Conservation (phyloP, 1,140 invertebrate species). For the Capitella teleta region DNA sequence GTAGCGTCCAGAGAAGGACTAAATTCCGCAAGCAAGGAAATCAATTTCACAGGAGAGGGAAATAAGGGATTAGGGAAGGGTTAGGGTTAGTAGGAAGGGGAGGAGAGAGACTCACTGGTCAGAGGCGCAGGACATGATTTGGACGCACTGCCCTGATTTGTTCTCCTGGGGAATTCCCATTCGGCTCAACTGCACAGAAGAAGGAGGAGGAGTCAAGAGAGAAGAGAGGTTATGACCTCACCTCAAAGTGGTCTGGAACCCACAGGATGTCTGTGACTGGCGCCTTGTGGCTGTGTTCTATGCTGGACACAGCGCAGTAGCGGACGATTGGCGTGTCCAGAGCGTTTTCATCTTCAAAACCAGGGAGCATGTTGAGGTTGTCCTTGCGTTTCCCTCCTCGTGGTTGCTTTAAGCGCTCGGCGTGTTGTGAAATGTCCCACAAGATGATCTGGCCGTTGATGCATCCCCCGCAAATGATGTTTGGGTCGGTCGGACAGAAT, state of each 20-base stretch:
- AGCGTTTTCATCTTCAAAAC: constrained; percentile 38
- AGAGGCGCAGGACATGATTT: constrained; percentile 36
- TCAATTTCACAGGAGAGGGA: no score
- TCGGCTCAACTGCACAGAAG: constrained; percentile 27
- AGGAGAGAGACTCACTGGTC: constrained; percentile 29
- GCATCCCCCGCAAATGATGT: constrained; percentile 45
- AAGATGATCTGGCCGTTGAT: constrained; percentile 45
- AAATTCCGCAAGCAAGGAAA: no score
- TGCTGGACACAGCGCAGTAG: constrained; percentile 29
- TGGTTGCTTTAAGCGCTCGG: constrained; percentile 34
- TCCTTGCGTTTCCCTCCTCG: constrained; percentile 27
- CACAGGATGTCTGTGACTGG: constrained; percentile 40
- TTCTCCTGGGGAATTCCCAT: constrained; percentile 41
- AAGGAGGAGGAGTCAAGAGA: neutral
- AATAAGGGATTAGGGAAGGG: neutral
- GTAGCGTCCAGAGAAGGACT: no score
- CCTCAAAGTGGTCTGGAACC: constrained; percentile 42
- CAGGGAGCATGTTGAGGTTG: neutral
- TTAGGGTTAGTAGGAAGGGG: neutral
- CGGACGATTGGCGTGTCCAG: constrained; percentile 36
- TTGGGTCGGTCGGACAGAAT: constrained; percentile 41
- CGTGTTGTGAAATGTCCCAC: constrained; percentile 43
- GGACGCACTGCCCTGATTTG: constrained; percentile 23
- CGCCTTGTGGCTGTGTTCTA: constrained; percentile 38
- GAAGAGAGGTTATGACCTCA: constrained; percentile 12